Evolutionary conservation across 2,888 invertebrate genomes (phyloP), one percentile per base, ranked within the genome.

Genomic region (Nebria salina): DNA sequence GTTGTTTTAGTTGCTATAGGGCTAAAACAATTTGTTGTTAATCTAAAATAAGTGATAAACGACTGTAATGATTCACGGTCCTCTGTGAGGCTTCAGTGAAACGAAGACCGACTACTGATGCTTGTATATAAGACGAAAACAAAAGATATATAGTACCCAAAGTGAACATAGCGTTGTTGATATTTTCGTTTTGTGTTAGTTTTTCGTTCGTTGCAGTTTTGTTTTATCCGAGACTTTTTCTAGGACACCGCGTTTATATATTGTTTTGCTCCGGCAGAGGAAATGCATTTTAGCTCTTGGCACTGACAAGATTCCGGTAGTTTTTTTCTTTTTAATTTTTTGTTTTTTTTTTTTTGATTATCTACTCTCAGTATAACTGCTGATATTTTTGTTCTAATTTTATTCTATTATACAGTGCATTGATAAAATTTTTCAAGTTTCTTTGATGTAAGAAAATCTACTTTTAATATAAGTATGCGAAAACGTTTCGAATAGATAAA

Each of bases 261-360:
- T 68, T 75, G 80, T 80, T 75, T 75, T 80, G 75, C 75, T 80
- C 68, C 68, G 64, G 26, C 66, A 64, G 80, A 80, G 80, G 80
- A 80, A 80, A 80, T 80, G 80, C 80, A 80, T 80, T 80, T 80
- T 80, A 72, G 72, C 75, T 75, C 70, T 80, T 80, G 80, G 80
- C 80, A 80, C 43, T 75, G 80, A n/a, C 75, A 75, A 65, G 70
- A 80, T 80, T 75, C 75, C 68, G 75, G 75, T 75, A 68, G 75
- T 72, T 68, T 80, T 80, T 80, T 80, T 65, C 13, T 73, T 26
- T 20, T 26, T 41, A 8, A 8, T 43, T 54, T 54, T 54, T 7
- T 54, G 54, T 54, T 54, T 13, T 1, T 54, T 54, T 54, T 54
- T 54, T 13, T 54, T 6, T 54, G 4, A 54, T 54, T 54, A 54